Evolutionary conservation across 2,797 vertebrate genomes (phyloP).

Genomic region (Salarias fasciatus): DNA sequence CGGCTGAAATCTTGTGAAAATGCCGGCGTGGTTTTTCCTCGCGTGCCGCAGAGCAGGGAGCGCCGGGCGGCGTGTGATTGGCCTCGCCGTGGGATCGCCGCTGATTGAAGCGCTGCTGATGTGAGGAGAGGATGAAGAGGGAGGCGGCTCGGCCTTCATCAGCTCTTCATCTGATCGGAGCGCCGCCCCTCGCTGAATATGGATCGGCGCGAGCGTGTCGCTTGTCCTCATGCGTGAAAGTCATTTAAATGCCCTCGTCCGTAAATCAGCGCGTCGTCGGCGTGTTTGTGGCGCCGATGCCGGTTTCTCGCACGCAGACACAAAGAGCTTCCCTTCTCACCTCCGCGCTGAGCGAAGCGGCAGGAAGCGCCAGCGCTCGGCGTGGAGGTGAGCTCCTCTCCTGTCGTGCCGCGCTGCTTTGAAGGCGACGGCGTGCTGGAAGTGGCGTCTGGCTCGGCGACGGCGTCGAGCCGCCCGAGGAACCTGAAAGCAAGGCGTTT

Average conservation of each 20-base stretch:
- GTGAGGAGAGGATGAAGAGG: background rate
- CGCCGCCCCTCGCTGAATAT: conserved; percentile 60
- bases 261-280: conserved; percentile 45
- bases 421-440: conserved; percentile 18
- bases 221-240: conserved; percentile 52
- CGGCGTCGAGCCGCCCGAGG: conserved; percentile 4
- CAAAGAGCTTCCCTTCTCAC: too few species aligned
- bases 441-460: conserved; percentile 38
- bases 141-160: background rate
- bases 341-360: too few species aligned
- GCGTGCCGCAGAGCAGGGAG: too few species aligned
- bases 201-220: too few species aligned
- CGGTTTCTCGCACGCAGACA: too few species aligned
- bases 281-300: too few species aligned
- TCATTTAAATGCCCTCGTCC: conserved; percentile 38
- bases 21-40: too few species aligned
- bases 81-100: background rate
- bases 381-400: conserved; percentile 31
- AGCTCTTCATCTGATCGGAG: too few species aligned
- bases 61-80: background rate
- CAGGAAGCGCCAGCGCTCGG: background rate
- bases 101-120: background rate
- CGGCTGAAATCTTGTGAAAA: too few species aligned
- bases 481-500: conserved; percentile 34
- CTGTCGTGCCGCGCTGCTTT: background rate